Conservation (phyloP, 1,140 invertebrate species). For the Macrobrachium nipponense region DNA sequence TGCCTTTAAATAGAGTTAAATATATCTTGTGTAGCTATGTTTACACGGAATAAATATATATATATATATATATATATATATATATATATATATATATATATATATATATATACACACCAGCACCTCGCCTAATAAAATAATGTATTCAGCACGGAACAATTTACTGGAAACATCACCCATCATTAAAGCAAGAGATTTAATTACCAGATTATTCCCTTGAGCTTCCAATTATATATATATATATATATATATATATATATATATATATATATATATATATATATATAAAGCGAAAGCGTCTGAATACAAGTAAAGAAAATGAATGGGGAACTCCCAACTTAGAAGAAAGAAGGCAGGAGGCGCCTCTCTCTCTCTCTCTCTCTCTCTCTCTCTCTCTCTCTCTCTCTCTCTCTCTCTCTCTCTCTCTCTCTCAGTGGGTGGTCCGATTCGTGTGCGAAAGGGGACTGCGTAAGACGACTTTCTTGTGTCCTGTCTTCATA, state of each 20-base stretch:
- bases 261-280: too few species aligned
- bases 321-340: neutral
- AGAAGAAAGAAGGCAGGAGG: neutral
- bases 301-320: neutral
- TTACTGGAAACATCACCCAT: too few species aligned
- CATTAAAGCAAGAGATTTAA: too few species aligned
- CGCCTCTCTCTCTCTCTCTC: neutral
- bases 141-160: too few species aligned
- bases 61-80: conserved; percentile 11
- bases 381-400: neutral
- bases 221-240: too few species aligned
- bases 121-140: too few species aligned
- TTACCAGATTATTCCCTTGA: too few species aligned
- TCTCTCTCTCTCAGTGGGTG: neutral
- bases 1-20: too few species aligned
- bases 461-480: neutral
- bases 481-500: neutral
- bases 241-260: too few species aligned
- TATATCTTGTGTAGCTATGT: too few species aligned
- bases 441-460: neutral
- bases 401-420: neutral
- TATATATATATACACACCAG: neutral
- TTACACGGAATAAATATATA: neutral
- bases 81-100: conserved; percentile 31
- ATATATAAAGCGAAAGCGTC: too few species aligned